Percentiles rank a stretch among this genome's conserved stretches.
Evolutionary conservation across 2,888 invertebrate genomes (phyloP).

Genomic region (Clepsis dumicolana): DNA sequence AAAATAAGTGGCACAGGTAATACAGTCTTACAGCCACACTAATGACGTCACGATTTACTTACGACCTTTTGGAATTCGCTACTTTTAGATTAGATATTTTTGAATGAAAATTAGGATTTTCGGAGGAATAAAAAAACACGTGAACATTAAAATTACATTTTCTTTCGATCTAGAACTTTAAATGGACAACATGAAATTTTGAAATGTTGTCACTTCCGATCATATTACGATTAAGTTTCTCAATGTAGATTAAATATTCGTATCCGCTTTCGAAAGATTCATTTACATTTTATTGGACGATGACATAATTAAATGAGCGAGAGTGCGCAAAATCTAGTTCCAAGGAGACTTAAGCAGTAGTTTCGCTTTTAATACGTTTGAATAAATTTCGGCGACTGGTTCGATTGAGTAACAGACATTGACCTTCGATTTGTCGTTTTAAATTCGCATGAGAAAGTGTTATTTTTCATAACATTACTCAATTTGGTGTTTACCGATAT

Average conservation of each 20-base stretch:
- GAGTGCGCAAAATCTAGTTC: slow-evolving; percentile 48
- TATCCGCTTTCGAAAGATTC: slow-evolving; percentile 44
- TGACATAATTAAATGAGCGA: slow-evolving; percentile 44
- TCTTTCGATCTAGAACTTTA: too few relatives aligned
- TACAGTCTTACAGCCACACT: too few relatives aligned
- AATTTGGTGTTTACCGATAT: slow-evolving; percentile 5
- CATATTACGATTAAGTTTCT: slow-evolving; percentile 14
- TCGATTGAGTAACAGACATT: slow-evolving; percentile 57
- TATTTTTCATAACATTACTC: slow-evolving; percentile 35
- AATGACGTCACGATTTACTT: too few relatives aligned
- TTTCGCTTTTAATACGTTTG: slow-evolving; percentile 53
- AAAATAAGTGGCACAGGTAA: too few relatives aligned
- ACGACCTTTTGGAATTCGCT: too few relatives aligned
- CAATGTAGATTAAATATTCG: slow-evolving; percentile 33
- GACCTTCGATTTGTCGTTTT: slow-evolving; percentile 59
- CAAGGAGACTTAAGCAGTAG: slow-evolving; percentile 51
- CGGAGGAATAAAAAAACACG: too few relatives aligned
- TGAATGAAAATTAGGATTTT: too few relatives aligned
- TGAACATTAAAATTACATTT: too few relatives aligned
- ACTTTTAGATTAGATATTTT: too few relatives aligned
- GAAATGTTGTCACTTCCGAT: too few relatives aligned
- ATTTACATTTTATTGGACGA: slow-evolving; percentile 48
- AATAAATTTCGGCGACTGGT: slow-evolving; percentile 50
- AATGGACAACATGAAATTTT: too few relatives aligned
- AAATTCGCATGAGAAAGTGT: slow-evolving; percentile 59